phyloP scores from a whole-genome alignment of 2,888 invertebrate genomes.

The Taenaris catops region DNA sequence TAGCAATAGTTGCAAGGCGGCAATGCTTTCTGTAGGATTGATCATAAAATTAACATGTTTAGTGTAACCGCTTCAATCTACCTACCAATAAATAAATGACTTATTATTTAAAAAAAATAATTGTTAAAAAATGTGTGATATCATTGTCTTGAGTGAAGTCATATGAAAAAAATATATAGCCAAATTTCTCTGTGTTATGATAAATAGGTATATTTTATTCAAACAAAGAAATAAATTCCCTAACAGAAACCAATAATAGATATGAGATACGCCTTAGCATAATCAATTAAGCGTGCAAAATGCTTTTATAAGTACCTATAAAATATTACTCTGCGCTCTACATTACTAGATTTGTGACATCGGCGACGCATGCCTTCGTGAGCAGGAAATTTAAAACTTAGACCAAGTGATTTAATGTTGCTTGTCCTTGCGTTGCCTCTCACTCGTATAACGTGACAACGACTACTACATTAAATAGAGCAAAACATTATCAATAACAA shows the following conservation, averaged over 20 bases:
- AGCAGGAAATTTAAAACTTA: conserved; percentile 30
- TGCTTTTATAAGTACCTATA: conserved; percentile 1
- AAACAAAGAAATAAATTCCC: neutral
- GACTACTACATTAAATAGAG: conserved; percentile 22
- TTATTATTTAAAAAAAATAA: no score
- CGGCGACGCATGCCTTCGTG: conserved; percentile 20
- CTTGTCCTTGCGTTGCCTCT: conserved; percentile 29
- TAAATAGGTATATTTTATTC: neutral
- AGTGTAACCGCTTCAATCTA: no score
- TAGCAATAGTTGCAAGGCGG: no score
- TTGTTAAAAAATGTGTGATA: no score
- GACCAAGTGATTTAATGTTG: conserved; percentile 21
- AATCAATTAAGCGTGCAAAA: conserved; percentile 11
- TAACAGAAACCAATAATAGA: conserved; percentile 9
- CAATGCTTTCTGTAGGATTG: no score
- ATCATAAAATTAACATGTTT: no score
- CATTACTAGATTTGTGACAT: conserved; percentile 3
- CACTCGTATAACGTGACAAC: conserved; percentile 22
- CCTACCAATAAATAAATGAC: no score
- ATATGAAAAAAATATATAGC: no score
- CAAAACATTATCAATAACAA: conserved; percentile 10
- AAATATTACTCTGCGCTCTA: neutral
- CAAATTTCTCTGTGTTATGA: no score
- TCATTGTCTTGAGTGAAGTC: no score
- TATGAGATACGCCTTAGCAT: conserved; percentile 1